phyloP scores from a whole-genome alignment of 1,140 invertebrate species.

The Muscidifurax raptorellus region DNA sequence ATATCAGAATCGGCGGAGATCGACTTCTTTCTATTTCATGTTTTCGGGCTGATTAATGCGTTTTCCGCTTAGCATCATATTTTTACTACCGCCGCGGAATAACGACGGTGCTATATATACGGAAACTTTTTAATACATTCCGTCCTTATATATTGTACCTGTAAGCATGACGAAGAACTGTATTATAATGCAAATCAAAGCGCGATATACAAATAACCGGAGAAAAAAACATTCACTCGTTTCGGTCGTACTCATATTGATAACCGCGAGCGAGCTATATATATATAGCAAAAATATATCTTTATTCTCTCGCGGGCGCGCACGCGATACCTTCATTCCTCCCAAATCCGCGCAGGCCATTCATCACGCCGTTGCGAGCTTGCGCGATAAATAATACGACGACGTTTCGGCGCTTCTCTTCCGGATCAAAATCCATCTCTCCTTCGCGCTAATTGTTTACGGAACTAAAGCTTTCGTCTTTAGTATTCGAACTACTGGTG shows the following conservation, averaged over 20 bases:
- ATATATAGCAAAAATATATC: not conserved
- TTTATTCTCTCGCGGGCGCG: not conserved
- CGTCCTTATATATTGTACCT: not conserved
- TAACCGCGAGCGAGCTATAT: not conserved
- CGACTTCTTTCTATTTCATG: not conserved
- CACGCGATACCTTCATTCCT: not conserved
- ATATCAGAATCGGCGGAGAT: too few relatives aligned
- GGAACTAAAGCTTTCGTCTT: not conserved
- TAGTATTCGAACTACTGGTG: not conserved
- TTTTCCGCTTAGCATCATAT: not conserved
- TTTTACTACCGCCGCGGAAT: not conserved
- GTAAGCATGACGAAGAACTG: not conserved
- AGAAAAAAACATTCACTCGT: not conserved
- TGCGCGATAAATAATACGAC: slow-evolving; percentile 7
- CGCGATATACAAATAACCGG: not conserved
- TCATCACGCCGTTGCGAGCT: not conserved
- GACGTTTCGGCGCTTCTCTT: not conserved
- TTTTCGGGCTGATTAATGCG: not conserved
- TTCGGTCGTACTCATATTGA: not conserved
- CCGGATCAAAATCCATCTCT: not conserved
- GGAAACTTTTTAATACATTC: not conserved
- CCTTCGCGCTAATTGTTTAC: not conserved
- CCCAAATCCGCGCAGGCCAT: slow-evolving; percentile 2
- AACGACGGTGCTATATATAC: too few relatives aligned
- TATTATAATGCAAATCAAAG: not conserved